Conservation (phyloP, 2,888 invertebrate species). For the Calliphora vomitoria region DNA sequence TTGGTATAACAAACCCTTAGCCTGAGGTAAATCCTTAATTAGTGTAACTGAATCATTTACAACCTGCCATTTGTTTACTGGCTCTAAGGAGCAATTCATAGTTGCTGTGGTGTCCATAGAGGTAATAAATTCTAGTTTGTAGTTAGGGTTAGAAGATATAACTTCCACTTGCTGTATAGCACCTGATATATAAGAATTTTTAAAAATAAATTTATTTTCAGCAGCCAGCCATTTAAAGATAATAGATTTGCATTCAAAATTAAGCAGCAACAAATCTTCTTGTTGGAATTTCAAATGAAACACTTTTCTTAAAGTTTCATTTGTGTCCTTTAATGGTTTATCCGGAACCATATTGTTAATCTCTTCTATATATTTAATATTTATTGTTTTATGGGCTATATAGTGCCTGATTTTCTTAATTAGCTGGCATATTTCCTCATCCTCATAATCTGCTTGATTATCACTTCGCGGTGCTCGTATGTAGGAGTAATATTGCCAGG, state of each 20-base stretch:
- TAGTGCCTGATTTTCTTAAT: slow-evolving; percentile 65
- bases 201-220: slow-evolving; percentile 76
- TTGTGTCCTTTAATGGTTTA: not conserved
- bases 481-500: slow-evolving; percentile 42
- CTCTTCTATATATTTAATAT: slow-evolving; percentile 85
- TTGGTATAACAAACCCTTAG: not conserved
- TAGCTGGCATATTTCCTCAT: slow-evolving; percentile 75
- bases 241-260: slow-evolving; percentile 84
- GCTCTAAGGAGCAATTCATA: slow-evolving; percentile 76
- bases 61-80: slow-evolving; percentile 79
- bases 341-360: slow-evolving; percentile 75
- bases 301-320: slow-evolving; percentile 21
- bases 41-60: slow-evolving; percentile 4
- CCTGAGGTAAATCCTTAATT: not conserved
- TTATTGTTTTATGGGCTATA: slow-evolving; percentile 44
- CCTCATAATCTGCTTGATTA: not conserved
- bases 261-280: slow-evolving; percentile 78
- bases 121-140: slow-evolving; percentile 81
- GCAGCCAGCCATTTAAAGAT: slow-evolving; percentile 84
- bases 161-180: slow-evolving; percentile 84
- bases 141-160: slow-evolving; percentile 73
- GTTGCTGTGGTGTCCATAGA: slow-evolving; percentile 75
- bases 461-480: slow-evolving; percentile 22
- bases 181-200: slow-evolving; percentile 84
- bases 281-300: slow-evolving; percentile 34